A percentile compares a stretch with the other conserved stretches of the same genome.
phyloP scores from a whole-genome alignment of 2,888 invertebrate genomes.

The Eulithis testata region DNA sequence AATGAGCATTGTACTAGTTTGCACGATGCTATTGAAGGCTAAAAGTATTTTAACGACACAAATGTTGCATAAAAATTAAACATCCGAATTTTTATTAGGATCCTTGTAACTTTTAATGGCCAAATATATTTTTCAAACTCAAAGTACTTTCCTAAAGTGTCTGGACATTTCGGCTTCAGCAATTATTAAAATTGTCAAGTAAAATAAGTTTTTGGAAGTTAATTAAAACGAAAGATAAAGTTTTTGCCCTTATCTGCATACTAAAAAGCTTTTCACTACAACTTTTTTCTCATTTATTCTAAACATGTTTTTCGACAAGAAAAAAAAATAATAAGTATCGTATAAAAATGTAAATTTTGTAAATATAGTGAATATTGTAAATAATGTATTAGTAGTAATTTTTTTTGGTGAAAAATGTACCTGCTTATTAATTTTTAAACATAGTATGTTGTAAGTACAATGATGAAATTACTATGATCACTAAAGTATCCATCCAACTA shows the following conservation, averaged over 20 bases:
- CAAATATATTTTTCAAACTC: conserved; percentile 27
- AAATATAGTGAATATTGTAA: too few relatives aligned
- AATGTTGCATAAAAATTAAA: conserved; percentile 2
- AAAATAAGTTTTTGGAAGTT: conserved; percentile 49
- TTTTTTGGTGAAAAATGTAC: too few relatives aligned
- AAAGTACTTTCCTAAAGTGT: conserved; percentile 19
- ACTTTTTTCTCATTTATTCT: conserved; percentile 8
- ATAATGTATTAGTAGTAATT: too few relatives aligned
- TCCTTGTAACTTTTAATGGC: conserved; percentile 25
- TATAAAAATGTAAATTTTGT: too few relatives aligned
- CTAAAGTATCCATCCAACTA: conserved; percentile 25
- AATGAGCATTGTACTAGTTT: background rate
- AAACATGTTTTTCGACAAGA: conserved; percentile 2
- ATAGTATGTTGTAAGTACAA: too few relatives aligned
- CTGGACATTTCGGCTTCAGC: conserved; percentile 25
- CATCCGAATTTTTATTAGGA: conserved; percentile 1
- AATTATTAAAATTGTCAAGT: conserved; percentile 44
- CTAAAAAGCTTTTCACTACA: conserved; percentile 34
- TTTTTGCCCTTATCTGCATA: conserved; percentile 47
- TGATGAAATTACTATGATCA: too few relatives aligned
- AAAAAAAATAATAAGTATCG: background rate
- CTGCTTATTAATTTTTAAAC: too few relatives aligned
- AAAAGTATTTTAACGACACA: conserved; percentile 4
- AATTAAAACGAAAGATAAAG: conserved; percentile 50
- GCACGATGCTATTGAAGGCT: background rate